Base-by-base conservation (phyloP, 2,113 vertebrate genomes). In the Otocyon megalotis region DNA sequence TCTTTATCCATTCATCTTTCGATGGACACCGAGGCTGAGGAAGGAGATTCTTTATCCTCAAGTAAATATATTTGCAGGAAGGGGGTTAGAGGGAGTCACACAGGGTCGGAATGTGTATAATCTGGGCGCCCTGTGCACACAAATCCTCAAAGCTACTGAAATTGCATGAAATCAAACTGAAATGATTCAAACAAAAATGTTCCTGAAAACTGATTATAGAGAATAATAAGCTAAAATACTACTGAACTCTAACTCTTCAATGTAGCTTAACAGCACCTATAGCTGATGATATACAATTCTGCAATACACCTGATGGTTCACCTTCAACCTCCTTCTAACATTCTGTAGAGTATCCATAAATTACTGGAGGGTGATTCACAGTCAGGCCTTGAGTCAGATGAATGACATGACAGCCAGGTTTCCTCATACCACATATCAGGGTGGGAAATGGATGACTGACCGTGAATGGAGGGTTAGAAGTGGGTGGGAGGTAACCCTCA, bases 131-230 rank as follows among this genome's bases (percentile, higher is more conserved):
- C 30, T 79, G 28, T 63, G 48, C 53, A 77, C 0, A 14, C 48
- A 90, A 74, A 92, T 92, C 77, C 76, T 92, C n/a, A 82, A 93
- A 87, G 63, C 24, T 28, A 35, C 15, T 85, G 80, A 86, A 95
- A 87, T 67, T 80, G 56, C 56, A 79, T 82, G 11, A 17, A 35
- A 50, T 80, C 76, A 80, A 90, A 62, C 8, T 37, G 5, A 93
- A 96, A n/a, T 95, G 50, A 95, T 37, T 88, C 11, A 92, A 95
- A 93, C 22, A 77, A 87, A 94, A 94, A 19, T 37, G 20, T 81
- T 89, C 63, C 93, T 63, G 6, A 15, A 87, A 96, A 90, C 37
- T 76, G 60, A 93, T 56, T 54, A 84, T n/a, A 89, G 69, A 35
- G 14, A 30, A 5, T 58, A 74, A 80, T n/a, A 60, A 60, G n/a